Conservation (phyloP, 2,113 vertebrate species). For the Pyxicephalus adspersus region DNA sequence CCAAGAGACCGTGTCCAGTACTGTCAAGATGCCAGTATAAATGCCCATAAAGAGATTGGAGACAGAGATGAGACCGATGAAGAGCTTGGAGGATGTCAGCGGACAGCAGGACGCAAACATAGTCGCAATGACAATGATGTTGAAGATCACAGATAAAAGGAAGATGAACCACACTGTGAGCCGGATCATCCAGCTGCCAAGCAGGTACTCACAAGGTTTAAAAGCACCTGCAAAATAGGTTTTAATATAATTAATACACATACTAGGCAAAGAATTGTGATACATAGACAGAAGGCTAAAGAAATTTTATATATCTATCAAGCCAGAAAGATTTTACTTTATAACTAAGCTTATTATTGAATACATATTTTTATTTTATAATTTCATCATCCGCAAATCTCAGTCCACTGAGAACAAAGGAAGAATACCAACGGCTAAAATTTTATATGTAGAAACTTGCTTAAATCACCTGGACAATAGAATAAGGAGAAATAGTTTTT, state of each 20-base stretch:
- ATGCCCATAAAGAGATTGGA: constrained; percentile 92
- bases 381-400: too few relatives aligned
- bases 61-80: constrained; percentile 87
- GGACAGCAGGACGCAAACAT: constrained; percentile 77
- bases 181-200: constrained; percentile 99
- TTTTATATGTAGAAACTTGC: too few relatives aligned
- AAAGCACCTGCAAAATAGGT: constrained; percentile 83
- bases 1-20: constrained; percentile 90
- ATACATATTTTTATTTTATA: too few relatives aligned
- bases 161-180: constrained; percentile 99
- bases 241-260: background rate
- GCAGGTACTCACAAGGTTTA: constrained; percentile 93
- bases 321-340: too few relatives aligned
- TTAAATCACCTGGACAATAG: too few relatives aligned
- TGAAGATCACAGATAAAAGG: constrained; percentile 89
- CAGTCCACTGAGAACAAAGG: too few relatives aligned
- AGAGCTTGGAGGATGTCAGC: constrained; percentile 80
- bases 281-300: too few relatives aligned
- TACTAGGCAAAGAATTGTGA: too few relatives aligned
- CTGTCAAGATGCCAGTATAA: constrained; percentile 87
- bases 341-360: too few relatives aligned
- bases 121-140: constrained; percentile 86
- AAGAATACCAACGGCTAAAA: too few relatives aligned
- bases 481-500: too few relatives aligned
- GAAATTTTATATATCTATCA: too few relatives aligned